These are phyloP conservation scores for Athetis lepigone DNA, from an alignment of 2,888 invertebrate species.

Conservation along the genomic window DNA sequence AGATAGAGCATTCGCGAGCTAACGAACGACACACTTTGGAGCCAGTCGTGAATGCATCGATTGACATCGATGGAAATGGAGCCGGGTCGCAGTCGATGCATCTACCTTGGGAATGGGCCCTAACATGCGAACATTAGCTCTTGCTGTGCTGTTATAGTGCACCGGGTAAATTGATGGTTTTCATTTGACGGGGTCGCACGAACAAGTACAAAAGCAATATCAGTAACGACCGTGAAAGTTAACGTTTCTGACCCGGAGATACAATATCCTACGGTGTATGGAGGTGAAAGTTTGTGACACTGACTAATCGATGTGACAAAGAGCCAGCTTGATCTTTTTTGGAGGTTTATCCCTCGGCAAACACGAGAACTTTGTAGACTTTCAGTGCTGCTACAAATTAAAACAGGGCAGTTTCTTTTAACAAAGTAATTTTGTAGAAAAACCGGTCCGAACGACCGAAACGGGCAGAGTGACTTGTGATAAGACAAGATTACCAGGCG, in stretches of 20 bases:
- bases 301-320: constrained; percentile 80
- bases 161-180: constrained; percentile 69
- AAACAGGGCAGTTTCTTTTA: constrained; percentile 44
- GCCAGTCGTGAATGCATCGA: constrained; percentile 72
- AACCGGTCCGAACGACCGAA: constrained; percentile 42
- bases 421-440: constrained; percentile 47
- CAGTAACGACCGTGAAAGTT: constrained; percentile 81
- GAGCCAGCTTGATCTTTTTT: constrained; percentile 69
- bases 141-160: constrained; percentile 42
- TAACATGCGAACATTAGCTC: constrained; percentile 55
- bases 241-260: constrained; percentile 75
- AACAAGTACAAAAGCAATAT: constrained; percentile 73
- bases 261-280: constrained; percentile 78
- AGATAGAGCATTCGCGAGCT: constrained; percentile 62
- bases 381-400: constrained; percentile 21
- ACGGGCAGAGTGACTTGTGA: constrained; percentile 60
- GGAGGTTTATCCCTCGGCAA: constrained; percentile 64
- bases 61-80: constrained; percentile 76
- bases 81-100: constrained; percentile 65
- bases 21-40: constrained; percentile 72
- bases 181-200: constrained; percentile 71
- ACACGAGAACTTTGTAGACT: constrained; percentile 52
- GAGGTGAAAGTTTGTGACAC: constrained; percentile 86
- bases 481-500: constrained; percentile 75
- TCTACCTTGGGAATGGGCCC: constrained; percentile 64